Percentiles rank a stretch among this genome's conserved stretches.
Conservation (phyloP, 2,888 invertebrate species). For the Rhingia campestris region DNA sequence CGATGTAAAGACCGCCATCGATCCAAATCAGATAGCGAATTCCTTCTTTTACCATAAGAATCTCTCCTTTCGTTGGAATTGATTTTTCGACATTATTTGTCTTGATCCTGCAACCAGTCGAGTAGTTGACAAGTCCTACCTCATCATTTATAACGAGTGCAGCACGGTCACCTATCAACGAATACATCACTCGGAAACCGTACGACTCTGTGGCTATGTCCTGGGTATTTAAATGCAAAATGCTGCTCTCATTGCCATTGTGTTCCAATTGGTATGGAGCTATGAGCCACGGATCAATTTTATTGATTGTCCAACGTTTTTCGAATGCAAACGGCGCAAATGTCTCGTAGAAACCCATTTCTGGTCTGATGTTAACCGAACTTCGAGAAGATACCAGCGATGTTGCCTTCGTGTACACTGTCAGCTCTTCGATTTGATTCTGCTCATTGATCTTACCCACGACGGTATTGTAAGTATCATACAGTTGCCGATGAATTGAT, state of each 20-base stretch:
- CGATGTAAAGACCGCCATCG: conserved; percentile 35
- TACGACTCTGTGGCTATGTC: conserved; percentile 22
- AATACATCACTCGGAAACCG: conserved; percentile 26
- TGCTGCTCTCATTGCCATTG: not conserved
- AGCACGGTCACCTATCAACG: not conserved
- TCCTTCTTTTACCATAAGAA: conserved; percentile 29
- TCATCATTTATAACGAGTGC: not conserved
- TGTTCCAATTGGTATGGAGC: conserved; percentile 34
- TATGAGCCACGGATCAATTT: conserved; percentile 18
- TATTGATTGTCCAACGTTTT: conserved; percentile 24
- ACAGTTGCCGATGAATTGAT: conserved; percentile 10
- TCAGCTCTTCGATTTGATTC: conserved; percentile 38
- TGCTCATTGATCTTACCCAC: conserved; percentile 27
- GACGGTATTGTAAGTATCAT: conserved; percentile 17
- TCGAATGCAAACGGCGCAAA: conserved; percentile 38
- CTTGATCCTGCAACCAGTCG: not conserved
- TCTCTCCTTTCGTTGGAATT: conserved; percentile 31
- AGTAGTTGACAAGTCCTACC: not conserved
- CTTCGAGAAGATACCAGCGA: not conserved
- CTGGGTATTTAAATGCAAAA: not conserved
- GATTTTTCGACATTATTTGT: not conserved
- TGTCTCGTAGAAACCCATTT: conserved; percentile 48
- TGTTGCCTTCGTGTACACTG: conserved; percentile 23
- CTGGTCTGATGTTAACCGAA: conserved; percentile 19
- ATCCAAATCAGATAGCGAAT: conserved; percentile 40